These are phyloP conservation scores for Albula goreensis DNA, from an alignment of 2,113 vertebrate species.

Conservation along the genomic window DNA sequence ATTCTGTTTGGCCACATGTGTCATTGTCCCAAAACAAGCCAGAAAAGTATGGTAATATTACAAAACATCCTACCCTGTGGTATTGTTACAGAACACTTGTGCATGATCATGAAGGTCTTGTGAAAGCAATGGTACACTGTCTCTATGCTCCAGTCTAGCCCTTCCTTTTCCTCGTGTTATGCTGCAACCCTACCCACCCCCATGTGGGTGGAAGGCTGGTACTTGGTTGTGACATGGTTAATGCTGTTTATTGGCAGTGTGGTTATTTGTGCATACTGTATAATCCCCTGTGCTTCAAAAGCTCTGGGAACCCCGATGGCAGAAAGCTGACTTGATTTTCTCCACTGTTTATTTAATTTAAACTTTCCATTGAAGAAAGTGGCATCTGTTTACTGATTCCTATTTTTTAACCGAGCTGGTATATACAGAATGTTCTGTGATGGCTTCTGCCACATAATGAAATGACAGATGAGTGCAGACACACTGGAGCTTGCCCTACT, in stretches of 20 bases:
- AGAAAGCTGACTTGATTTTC: not conserved
- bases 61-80: no score
- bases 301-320: no score
- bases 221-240: not conserved
- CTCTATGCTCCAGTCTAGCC: not conserved
- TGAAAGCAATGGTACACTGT: not conserved
- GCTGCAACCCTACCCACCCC: not conserved
- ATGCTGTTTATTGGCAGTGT: not conserved
- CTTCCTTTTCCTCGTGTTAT: not conserved
- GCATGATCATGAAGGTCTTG: no score
- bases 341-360: not conserved
- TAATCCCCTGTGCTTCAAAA: no score
- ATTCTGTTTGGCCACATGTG: no score
- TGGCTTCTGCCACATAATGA: not conserved
- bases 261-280: no score
- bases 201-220: not conserved
- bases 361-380: not conserved
- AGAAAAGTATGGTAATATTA: no score
- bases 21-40: no score
- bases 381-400: not conserved
- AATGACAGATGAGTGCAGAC: not conserved
- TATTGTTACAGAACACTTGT: no score
- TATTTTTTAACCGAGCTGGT: not conserved
- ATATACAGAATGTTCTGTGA: not conserved
- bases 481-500: slow-evolving; percentile 39